phyloP scores from a whole-genome alignment of 1,140 invertebrate genomes.

The Dreissena polymorpha region DNA sequence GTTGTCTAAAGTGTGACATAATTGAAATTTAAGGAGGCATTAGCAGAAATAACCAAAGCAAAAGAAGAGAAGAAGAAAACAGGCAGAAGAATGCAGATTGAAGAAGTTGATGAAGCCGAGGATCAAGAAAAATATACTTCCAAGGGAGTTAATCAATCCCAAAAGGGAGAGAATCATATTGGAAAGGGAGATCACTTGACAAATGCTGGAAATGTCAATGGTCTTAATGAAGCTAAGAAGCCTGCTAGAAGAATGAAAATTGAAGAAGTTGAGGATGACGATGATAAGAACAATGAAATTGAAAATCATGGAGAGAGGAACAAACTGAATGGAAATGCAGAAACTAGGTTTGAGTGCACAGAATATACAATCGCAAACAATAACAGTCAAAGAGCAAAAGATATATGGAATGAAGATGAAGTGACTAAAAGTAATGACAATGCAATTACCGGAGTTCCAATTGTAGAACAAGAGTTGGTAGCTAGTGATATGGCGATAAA shows the following conservation, averaged over 20 bases:
- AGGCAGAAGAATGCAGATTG: conserved; percentile 73
- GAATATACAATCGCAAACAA: neutral
- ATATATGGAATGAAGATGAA: neutral
- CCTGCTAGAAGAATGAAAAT: conserved; percentile 50
- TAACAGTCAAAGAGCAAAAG: conserved; percentile 24
- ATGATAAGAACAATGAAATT: conserved; percentile 52
- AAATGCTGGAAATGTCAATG: neutral
- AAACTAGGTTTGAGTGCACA: no score
- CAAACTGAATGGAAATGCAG: no score
- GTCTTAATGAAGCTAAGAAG: conserved; percentile 1
- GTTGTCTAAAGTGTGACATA: neutral
- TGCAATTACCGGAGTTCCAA: neutral
- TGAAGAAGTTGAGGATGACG: conserved; percentile 56
- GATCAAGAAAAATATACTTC: neutral
- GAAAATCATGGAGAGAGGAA: neutral
- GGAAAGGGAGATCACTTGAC: neutral
- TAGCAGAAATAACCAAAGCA: conserved; percentile 62
- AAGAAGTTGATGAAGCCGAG: conserved; percentile 67
- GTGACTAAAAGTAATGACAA: neutral
- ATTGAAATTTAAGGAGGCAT: conserved; percentile 56
- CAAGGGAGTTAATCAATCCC: neutral
- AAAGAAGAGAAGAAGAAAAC: conserved; percentile 65
- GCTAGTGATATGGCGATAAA: neutral
- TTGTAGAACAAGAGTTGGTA: neutral
- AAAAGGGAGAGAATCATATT: conserved; percentile 9